A percentile compares a stretch with the other conserved stretches of the same genome.
These are phyloP conservation scores for Trissolcus japonicus DNA, from an alignment of 2,888 invertebrate species.

Conservation along the genomic window DNA sequence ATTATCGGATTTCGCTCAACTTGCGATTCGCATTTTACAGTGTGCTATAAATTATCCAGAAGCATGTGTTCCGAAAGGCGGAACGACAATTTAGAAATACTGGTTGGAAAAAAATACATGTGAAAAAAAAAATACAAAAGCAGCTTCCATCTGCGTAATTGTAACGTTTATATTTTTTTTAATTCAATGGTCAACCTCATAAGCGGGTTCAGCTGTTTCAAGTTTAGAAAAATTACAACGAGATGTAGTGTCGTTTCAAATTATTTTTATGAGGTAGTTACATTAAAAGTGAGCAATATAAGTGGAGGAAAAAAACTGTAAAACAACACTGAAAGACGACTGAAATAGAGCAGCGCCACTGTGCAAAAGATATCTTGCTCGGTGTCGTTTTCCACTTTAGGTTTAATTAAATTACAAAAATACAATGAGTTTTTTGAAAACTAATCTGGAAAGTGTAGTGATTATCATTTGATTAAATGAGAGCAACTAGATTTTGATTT, in stretches of 20 bases:
- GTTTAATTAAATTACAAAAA: slow-evolving; percentile 53
- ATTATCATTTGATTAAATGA: too few species aligned
- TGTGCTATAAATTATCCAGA: slow-evolving; percentile 42
- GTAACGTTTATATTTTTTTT: background rate
- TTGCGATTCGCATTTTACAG: slow-evolving; percentile 51
- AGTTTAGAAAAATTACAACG: background rate
- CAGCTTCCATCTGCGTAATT: too few species aligned
- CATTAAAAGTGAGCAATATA: slow-evolving; percentile 13
- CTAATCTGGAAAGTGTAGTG: slow-evolving; percentile 53
- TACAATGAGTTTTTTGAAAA: slow-evolving; percentile 41
- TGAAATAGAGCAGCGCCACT: slow-evolving; percentile 12
- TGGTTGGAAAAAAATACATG: slow-evolving; percentile 1
- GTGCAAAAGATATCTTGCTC: slow-evolving; percentile 26
- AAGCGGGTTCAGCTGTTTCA: background rate
- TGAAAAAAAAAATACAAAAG: too few species aligned
- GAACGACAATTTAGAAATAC: slow-evolving; percentile 15
- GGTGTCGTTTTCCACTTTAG: slow-evolving; percentile 41
- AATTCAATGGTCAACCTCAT: background rate
- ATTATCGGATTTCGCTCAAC: slow-evolving; percentile 56
- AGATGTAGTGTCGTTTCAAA: slow-evolving; percentile 8
- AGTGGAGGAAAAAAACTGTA: slow-evolving; percentile 14
- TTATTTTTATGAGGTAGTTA: slow-evolving; percentile 31
- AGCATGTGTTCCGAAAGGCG: slow-evolving; percentile 42
- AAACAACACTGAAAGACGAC: slow-evolving; percentile 21
- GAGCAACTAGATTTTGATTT: too few species aligned